A percentile compares a stretch with the other conserved stretches of the same genome.
Evolutionary conservation across 2,888 invertebrate species (phyloP).

Genomic region (Quadriops clusia): DNA sequence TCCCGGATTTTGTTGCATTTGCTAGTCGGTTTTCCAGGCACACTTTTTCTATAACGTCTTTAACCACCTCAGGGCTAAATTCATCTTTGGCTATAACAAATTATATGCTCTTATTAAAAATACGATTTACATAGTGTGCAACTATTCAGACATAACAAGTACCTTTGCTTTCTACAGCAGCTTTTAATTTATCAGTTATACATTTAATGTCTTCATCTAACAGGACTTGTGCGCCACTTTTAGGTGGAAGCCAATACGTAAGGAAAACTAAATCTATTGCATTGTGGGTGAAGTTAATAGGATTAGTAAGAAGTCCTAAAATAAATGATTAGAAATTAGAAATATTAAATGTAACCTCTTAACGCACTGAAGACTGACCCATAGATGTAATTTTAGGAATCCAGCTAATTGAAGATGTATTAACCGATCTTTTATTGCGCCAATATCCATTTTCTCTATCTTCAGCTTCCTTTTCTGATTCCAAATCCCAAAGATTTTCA

Average conservation of each 20-base stretch:
- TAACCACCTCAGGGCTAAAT: conserved; percentile 24
- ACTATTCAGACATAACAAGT: no score
- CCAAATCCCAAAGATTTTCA: conserved; percentile 42
- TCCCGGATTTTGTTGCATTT: conserved; percentile 3
- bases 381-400: conserved; percentile 32
- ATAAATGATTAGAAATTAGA: conserved; percentile 10
- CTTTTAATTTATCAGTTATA: conserved; percentile 40
- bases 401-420: conserved; percentile 14
- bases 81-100: conserved; percentile 21
- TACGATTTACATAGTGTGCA: no score
- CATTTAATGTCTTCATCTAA: conserved; percentile 54
- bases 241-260: conserved; percentile 61
- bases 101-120: conserved; percentile 5
- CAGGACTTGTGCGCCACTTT: conserved; percentile 42
- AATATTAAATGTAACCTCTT: conserved; percentile 8
- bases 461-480: conserved; percentile 42
- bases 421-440: conserved; percentile 25
- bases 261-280: conserved; percentile 56
- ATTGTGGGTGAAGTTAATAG: conserved; percentile 29
- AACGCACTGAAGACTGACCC: conserved; percentile 23
- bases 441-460: conserved; percentile 35
- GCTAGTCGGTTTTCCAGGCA: neutral
- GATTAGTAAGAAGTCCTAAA: conserved; percentile 27
- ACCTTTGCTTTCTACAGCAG: conserved; percentile 23
- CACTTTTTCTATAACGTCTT: conserved; percentile 11